A percentile compares a stretch with the other conserved stretches of the same genome.
These are phyloP conservation scores for rabbit (Oryctolagus cuniculus) DNA, from an alignment of 2,113 vertebrate genomes.

Conservation along the genomic window DNA sequence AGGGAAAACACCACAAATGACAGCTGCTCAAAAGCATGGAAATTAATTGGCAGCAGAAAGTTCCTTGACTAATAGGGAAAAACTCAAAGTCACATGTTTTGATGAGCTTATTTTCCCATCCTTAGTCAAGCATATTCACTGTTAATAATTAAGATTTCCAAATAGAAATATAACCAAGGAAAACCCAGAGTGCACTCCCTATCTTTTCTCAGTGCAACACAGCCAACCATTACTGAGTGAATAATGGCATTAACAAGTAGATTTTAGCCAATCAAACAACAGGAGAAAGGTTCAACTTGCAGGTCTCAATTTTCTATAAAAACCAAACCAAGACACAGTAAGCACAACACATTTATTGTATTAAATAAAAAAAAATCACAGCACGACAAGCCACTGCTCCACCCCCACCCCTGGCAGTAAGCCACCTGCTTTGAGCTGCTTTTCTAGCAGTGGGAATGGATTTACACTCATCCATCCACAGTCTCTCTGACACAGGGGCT, in stretches of 20 bases:
- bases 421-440: slow-evolving; percentile 66
- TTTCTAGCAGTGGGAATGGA: slow-evolving; percentile 61
- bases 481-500: slow-evolving; percentile 63
- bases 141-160: slow-evolving; percentile 72
- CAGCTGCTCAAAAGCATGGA: slow-evolving; percentile 75
- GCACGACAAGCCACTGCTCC: not conserved
- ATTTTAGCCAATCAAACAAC: slow-evolving; percentile 12
- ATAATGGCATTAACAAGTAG: slow-evolving; percentile 12
- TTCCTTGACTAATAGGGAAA: slow-evolving; percentile 76
- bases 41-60: slow-evolving; percentile 78
- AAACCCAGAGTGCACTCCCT: slow-evolving; percentile 39
- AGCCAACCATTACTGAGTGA: slow-evolving; percentile 1
- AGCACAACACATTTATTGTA: slow-evolving; percentile 44
- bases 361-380: slow-evolving; percentile 20
- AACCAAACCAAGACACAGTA: slow-evolving; percentile 11
- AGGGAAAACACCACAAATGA: slow-evolving; percentile 75
- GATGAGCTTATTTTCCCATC: slow-evolving; percentile 74
- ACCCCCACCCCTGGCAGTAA: not conserved
- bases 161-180: slow-evolving; percentile 64
- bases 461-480: slow-evolving; percentile 68
- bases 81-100: slow-evolving; percentile 73
- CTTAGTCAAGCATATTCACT: slow-evolving; percentile 54
- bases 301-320: slow-evolving; percentile 32
- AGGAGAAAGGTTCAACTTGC: slow-evolving; percentile 29
- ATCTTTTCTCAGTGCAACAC: slow-evolving; percentile 37